A percentile compares a stretch with the other conserved stretches of the same genome.
Evolutionary conservation across 1,140 invertebrate genomes (phyloP).

Genomic region (Sipha flava): DNA sequence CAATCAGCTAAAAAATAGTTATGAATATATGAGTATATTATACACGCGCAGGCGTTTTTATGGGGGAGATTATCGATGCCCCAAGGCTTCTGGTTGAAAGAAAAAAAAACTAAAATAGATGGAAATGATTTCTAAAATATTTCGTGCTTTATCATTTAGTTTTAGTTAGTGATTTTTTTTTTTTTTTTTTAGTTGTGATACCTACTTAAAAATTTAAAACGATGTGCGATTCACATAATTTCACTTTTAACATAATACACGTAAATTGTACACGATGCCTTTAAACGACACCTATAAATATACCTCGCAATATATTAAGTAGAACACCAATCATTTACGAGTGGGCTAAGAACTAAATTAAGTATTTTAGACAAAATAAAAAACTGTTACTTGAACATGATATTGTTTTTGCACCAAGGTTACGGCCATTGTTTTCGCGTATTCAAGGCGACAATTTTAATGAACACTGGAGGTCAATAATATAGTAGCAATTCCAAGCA

Average conservation of each 20-base stretch:
- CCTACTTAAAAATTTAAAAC: neutral
- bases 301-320: neutral
- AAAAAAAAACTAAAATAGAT: neutral
- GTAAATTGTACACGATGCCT: neutral
- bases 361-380: neutral
- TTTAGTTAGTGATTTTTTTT: no score
- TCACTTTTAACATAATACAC: neutral
- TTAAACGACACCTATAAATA: neutral
- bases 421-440: neutral
- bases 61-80: neutral
- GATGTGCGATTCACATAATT: neutral
- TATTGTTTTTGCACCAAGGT: neutral
- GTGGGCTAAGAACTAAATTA: neutral
- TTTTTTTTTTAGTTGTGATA: neutral
- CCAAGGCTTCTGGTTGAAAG: neutral
- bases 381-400: neutral
- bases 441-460: neutral
- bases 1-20: neutral
- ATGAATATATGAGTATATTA: neutral
- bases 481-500: neutral
- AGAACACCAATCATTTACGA: neutral
- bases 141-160: neutral
- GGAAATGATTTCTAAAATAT: slow-evolving; percentile 4
- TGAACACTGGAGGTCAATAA: neutral
- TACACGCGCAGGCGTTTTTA: neutral